phyloP scores from a whole-genome alignment of 2,888 invertebrate species.

The Ashinkailepas kermadecensis region DNA sequence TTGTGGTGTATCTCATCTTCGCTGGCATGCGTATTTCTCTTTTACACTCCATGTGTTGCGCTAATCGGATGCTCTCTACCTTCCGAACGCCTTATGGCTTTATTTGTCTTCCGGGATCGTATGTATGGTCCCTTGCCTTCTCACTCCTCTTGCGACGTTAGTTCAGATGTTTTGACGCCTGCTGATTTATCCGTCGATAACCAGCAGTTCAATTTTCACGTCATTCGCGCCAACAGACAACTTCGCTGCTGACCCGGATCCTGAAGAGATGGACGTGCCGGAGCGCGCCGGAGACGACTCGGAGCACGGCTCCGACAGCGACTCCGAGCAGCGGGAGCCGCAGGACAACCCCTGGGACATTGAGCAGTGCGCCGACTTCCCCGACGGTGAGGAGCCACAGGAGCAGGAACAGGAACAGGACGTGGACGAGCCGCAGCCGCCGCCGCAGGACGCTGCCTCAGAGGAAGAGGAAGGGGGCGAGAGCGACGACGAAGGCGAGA shows the following conservation, averaged over 20 bases:
- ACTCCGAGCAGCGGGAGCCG: slow-evolving; percentile 45
- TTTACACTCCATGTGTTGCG: no score
- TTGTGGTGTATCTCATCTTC: no score
- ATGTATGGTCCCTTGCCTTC: no score
- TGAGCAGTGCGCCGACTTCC: neutral
- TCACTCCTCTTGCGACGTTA: no score
- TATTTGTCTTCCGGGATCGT: no score
- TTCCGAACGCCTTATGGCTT: no score
- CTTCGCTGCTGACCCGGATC: slow-evolving; percentile 41
- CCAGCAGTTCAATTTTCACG: no score
- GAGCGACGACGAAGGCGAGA: no score
- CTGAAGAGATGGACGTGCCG: slow-evolving; percentile 43
- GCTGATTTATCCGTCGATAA: no score
- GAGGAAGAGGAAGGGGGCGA: slow-evolving; percentile 47
- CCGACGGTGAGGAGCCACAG: neutral
- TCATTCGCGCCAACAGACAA: slow-evolving; percentile 27
- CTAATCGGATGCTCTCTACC: no score
- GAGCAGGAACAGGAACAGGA: slow-evolving; percentile 38
- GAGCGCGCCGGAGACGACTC: slow-evolving; percentile 35
- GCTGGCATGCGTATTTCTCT: no score
- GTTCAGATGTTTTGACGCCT: no score
- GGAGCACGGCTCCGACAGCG: slow-evolving; percentile 34
- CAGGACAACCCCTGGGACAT: slow-evolving; percentile 41
- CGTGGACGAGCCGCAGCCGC: slow-evolving; percentile 26
- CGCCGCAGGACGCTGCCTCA: slow-evolving; percentile 41